Conservation (phyloP, 2,113 vertebrate species). For the Sinocyclocheilus anshuiensis region DNA sequence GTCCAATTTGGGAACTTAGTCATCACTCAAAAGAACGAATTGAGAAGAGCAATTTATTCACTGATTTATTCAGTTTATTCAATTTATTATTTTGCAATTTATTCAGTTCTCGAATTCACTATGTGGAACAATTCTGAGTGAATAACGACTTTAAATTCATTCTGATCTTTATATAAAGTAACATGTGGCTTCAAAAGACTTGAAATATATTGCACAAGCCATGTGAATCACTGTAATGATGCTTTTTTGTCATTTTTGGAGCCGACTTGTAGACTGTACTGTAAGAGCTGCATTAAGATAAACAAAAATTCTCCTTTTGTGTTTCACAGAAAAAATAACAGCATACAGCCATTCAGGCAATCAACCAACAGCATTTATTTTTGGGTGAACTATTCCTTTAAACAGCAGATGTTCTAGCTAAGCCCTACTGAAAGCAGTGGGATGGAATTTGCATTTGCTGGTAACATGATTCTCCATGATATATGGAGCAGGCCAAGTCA, state of each 20-base stretch:
- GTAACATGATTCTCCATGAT: conserved; percentile 37
- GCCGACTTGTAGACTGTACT: not conserved
- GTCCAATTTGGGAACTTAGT: too few species aligned
- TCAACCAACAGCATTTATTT: not conserved
- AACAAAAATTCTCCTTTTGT: not conserved
- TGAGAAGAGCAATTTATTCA: too few species aligned
- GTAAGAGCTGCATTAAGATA: not conserved
- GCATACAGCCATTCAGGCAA: not conserved
- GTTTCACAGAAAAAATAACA: not conserved
- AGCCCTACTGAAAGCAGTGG: conserved; percentile 32
- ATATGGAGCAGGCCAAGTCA: conserved; percentile 40
- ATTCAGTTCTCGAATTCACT: too few species aligned
- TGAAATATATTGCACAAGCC: too few species aligned
- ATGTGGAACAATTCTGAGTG: not conserved
- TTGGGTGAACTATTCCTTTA: conserved; percentile 1
- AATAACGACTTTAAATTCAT: not conserved
- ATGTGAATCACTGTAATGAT: not conserved
- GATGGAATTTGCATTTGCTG: conserved; percentile 36
- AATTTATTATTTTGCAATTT: too few species aligned
- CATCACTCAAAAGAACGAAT: too few species aligned
- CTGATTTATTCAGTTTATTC: too few species aligned
- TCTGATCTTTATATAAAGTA: not conserved
- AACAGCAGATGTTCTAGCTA: conserved; percentile 19
- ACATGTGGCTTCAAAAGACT: too few species aligned
- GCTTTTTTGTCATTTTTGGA: not conserved